phyloP scores from a whole-genome alignment of 1,140 invertebrate genomes.

The Trichogramma pretiosum region DNA sequence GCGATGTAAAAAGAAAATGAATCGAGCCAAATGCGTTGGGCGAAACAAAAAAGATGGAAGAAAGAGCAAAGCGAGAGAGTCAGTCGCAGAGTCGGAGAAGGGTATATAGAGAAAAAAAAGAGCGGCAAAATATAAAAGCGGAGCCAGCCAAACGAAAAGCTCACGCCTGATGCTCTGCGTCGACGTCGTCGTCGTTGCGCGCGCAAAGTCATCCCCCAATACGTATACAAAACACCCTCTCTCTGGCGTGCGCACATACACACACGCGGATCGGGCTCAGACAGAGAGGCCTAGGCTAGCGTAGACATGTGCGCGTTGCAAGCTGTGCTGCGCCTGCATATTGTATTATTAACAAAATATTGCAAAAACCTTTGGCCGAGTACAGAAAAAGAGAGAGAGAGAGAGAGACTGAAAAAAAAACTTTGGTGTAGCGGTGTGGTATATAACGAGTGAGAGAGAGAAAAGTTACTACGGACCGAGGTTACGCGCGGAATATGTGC shows the following conservation, averaged over 20 bases:
- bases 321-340: conserved; percentile 20
- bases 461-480: conserved; percentile 17
- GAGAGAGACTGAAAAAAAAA: conserved; percentile 10
- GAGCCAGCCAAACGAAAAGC: too few species aligned
- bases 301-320: background rate
- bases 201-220: too few species aligned
- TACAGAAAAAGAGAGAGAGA: conserved; percentile 22
- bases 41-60: background rate
- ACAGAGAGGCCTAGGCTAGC: conserved; percentile 25
- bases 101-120: too few species aligned
- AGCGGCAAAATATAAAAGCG: too few species aligned
- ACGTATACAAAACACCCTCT: too few species aligned
- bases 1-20: too few species aligned
- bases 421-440: background rate
- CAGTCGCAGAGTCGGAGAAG: too few species aligned
- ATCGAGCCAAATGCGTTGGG: too few species aligned
- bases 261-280: conserved; percentile 9
- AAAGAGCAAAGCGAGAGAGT: background rate
- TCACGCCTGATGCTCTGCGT: too few species aligned
- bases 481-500: conserved; percentile 29
- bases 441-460: too few species aligned
- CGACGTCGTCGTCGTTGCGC: too few species aligned
- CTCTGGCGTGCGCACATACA: too few species aligned
- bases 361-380: conserved; percentile 32
- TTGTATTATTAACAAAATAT: conserved; percentile 35